phyloP scores from a whole-genome alignment of 2,113 vertebrate genomes.

The Zosterops japonicus region DNA sequence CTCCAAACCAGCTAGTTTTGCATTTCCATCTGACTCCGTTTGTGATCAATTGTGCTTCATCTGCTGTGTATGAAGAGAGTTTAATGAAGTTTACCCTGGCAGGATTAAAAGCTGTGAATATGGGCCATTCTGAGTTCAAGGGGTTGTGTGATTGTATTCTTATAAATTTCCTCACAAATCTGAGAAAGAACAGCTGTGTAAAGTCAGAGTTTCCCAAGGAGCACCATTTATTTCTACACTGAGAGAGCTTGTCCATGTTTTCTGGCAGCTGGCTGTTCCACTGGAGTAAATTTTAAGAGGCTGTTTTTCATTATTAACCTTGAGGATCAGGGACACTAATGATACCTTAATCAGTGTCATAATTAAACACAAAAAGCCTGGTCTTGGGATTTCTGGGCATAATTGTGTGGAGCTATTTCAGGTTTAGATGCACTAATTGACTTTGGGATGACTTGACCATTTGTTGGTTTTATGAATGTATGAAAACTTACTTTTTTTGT shows the following conservation, averaged over 20 bases:
- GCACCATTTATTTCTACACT: neutral
- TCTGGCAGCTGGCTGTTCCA: neutral
- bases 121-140: neutral
- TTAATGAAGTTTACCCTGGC: neutral
- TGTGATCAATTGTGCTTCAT: neutral
- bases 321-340: neutral
- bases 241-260: neutral
- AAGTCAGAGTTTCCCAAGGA: neutral
- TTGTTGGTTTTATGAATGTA: neutral
- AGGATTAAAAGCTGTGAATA: neutral
- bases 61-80: neutral
- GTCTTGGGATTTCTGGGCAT: neutral
- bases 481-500: neutral
- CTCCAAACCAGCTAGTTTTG: neutral
- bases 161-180: neutral
- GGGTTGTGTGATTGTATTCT: neutral
- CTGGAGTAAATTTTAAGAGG: neutral
- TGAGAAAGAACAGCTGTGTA: neutral
- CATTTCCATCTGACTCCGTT: neutral
- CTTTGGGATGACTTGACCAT: neutral
- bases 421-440: neutral
- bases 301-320: neutral
- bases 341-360: neutral
- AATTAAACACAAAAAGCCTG: neutral
- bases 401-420: neutral